Conservation (phyloP, 1,140 invertebrate species). For the Heliconius himera region DNA sequence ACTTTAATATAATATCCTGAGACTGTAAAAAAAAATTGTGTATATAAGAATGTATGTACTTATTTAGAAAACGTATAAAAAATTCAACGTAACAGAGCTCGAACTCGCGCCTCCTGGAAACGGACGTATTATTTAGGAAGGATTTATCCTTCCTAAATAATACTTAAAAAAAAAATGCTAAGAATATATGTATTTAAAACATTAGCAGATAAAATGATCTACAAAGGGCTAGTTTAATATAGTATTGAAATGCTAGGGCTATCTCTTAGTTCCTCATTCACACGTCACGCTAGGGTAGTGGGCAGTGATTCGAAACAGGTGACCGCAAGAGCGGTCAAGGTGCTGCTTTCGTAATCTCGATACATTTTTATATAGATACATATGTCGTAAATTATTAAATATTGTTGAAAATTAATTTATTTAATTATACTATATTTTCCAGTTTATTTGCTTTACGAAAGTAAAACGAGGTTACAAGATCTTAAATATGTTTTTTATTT, state of each 20-base stretch:
- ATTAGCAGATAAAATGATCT: not conserved
- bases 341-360: slow-evolving; percentile 30
- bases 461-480: too few species aligned
- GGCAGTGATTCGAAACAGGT: slow-evolving; percentile 47
- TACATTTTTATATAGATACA: not conserved
- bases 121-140: too few species aligned
- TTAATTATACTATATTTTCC: not conserved
- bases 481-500: not conserved
- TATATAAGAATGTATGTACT: not conserved
- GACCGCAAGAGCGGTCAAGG: slow-evolving; percentile 49
- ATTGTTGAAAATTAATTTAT: not conserved
- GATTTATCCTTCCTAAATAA: too few species aligned
- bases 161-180: too few species aligned
- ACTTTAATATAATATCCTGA: too few species aligned
- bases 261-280: slow-evolving; percentile 26
- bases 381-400: slow-evolving; percentile 3
- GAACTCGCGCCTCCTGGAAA: too few species aligned
- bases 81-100: too few species aligned
- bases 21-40: too few species aligned
- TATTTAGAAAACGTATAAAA: too few species aligned
- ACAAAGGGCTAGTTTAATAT: not conserved
- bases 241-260: not conserved
- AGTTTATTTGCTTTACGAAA: not conserved
- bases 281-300: slow-evolving; percentile 44
- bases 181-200: not conserved